phyloP scores from a whole-genome alignment of 2,113 vertebrate genomes.

The Pavo muticus region DNA sequence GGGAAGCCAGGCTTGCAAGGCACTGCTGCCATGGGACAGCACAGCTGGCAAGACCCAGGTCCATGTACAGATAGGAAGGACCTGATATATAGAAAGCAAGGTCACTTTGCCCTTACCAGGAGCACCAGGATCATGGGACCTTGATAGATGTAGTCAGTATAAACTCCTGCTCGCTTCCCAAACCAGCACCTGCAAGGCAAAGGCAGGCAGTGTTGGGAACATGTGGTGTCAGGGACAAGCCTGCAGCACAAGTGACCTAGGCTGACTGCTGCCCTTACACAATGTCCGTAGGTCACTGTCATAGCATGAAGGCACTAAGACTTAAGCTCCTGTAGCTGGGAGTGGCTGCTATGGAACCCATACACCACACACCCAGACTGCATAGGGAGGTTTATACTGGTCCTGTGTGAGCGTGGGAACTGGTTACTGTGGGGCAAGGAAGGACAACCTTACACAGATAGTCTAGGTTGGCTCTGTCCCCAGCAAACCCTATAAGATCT shows the following conservation, averaged over 20 bases:
- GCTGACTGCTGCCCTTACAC: not conserved
- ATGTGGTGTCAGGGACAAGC: not conserved
- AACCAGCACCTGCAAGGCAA: conserved; percentile 93
- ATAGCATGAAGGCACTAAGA: not conserved
- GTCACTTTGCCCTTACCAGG: conserved; percentile 84
- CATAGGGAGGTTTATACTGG: rapidly evolving
- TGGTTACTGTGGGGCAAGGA: not conserved
- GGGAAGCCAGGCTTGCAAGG: not conserved
- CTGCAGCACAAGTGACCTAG: not conserved
- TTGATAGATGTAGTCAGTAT: conserved; percentile 98
- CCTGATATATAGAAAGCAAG: not conserved
- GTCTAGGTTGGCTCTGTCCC: not conserved
- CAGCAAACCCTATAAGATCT: rapidly evolving
- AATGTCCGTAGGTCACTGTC: not conserved
- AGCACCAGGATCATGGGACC: conserved; percentile 97
- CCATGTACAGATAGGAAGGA: rapidly evolving
- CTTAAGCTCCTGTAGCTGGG: not conserved
- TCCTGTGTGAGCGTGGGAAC: not conserved
- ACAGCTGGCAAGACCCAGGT: not conserved
- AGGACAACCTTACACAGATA: not conserved
- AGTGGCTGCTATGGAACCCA: not conserved
- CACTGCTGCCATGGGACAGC: not conserved
- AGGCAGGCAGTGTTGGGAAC: not conserved
- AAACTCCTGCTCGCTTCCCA: conserved; percentile 92
- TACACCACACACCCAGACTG: not conserved